phyloP scores from a whole-genome alignment of 1,140 invertebrate genomes.

The Pantala flavescens region DNA sequence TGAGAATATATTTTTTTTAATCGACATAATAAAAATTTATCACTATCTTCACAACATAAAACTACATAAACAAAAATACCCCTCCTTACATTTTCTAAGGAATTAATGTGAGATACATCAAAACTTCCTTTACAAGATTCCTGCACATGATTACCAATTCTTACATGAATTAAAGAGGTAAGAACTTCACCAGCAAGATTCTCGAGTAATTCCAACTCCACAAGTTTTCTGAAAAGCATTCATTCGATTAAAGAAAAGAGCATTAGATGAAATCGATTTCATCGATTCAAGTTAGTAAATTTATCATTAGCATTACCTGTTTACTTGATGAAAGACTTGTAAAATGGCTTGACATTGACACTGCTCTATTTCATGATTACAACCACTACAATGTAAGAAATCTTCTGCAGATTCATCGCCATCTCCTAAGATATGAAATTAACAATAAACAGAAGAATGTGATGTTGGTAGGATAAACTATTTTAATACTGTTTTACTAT shows the following conservation, averaged over 20 bases:
- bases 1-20: conserved; percentile 29
- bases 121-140: conserved; percentile 72
- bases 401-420: conserved; percentile 44
- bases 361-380: conserved; percentile 52
- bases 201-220: conserved; percentile 66
- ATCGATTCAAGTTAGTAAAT: too few relatives aligned
- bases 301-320: conserved; percentile 39
- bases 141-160: conserved; percentile 68
- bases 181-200: conserved; percentile 67
- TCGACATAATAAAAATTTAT: conserved; percentile 15
- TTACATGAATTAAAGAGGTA: conserved; percentile 65
- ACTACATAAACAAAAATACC: conserved; percentile 19
- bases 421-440: conserved; percentile 29
- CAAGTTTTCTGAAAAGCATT: conserved; percentile 38
- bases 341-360: conserved; percentile 67
- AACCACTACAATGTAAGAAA: conserved; percentile 53
- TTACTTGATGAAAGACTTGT: conserved; percentile 65
- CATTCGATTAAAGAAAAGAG: too few relatives aligned
- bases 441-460: conserved; percentile 8
- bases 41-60: not conserved
- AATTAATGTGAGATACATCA: conserved; percentile 61
- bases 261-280: too few relatives aligned
- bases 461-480: conserved; percentile 18
- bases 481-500: too few relatives aligned
- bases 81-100: conserved; percentile 53